Evolutionary conservation across 2,113 vertebrate species (phyloP).

Genomic region (Fukomys damarensis): DNA sequence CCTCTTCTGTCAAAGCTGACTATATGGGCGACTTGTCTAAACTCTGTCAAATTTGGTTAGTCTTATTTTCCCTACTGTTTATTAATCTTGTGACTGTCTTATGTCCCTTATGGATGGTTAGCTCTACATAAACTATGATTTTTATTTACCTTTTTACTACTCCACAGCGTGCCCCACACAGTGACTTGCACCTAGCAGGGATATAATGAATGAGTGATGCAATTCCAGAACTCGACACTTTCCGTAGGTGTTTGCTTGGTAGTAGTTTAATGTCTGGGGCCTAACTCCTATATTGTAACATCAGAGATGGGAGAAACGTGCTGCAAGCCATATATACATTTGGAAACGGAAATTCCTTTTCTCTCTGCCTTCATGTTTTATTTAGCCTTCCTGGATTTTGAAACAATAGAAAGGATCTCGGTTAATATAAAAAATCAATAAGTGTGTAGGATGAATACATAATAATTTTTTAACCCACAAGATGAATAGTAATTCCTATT

Average conservation of each 20-base stretch:
- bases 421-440: not conserved
- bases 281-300: not conserved
- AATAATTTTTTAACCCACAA: not conserved
- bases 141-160: not conserved
- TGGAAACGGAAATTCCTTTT: not conserved
- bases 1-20: not conserved
- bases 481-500: conserved; percentile 59
- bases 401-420: not conserved
- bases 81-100: not conserved
- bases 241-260: not conserved
- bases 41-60: not conserved
- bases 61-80: not conserved
- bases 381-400: not conserved
- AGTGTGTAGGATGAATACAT: not conserved
- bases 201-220: not conserved
- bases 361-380: not conserved
- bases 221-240: not conserved
- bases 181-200: not conserved
- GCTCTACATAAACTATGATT: not conserved
- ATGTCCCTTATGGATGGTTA: not conserved
- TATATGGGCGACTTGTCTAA: not conserved
- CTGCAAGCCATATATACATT: not conserved
- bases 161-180: not conserved
- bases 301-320: not conserved
- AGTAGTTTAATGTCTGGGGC: not conserved